phyloP scores from a whole-genome alignment of 2,113 vertebrate species.

The Mastomys natalensis region DNA sequence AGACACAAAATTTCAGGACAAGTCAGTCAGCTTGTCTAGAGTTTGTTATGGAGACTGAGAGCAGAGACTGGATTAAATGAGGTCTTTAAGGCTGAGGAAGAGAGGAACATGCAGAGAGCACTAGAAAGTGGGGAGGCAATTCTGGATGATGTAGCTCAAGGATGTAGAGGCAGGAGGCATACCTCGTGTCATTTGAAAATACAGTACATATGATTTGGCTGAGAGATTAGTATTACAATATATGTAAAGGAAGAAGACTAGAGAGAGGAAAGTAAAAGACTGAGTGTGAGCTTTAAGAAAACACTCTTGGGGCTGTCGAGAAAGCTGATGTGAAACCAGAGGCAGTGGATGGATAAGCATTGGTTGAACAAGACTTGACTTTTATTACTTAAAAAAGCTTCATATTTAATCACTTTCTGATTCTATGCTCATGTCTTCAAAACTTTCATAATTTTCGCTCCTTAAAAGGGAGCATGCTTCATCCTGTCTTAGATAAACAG shows the following conservation, averaged over 20 bases:
- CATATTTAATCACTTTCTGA: background rate
- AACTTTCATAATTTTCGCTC: background rate
- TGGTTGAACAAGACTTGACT: conserved; percentile 4
- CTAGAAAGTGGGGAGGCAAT: background rate
- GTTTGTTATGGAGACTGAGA: conserved; percentile 25
- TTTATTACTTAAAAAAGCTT: background rate
- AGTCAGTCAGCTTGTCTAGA: background rate
- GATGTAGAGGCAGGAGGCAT: background rate
- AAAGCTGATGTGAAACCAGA: conserved; percentile 1
- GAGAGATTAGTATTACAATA: background rate
- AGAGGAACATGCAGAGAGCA: background rate
- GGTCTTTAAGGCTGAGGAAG: background rate
- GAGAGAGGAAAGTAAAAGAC: conserved; percentile 36
- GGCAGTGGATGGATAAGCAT: background rate
- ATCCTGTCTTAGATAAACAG: background rate
- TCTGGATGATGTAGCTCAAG: background rate
- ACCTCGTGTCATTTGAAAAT: background rate
- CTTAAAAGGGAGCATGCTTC: background rate
- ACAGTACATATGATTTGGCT: background rate
- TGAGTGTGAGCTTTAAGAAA: conserved; percentile 55
- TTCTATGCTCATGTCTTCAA: background rate
- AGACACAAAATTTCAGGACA: background rate
- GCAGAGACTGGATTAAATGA: conserved; percentile 7
- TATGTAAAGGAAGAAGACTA: conserved; percentile 12
- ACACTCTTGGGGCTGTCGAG: background rate